Evolutionary conservation across 2,888 invertebrate genomes (phyloP).

Genomic region (Acanthosoma haemorrhoidale): DNA sequence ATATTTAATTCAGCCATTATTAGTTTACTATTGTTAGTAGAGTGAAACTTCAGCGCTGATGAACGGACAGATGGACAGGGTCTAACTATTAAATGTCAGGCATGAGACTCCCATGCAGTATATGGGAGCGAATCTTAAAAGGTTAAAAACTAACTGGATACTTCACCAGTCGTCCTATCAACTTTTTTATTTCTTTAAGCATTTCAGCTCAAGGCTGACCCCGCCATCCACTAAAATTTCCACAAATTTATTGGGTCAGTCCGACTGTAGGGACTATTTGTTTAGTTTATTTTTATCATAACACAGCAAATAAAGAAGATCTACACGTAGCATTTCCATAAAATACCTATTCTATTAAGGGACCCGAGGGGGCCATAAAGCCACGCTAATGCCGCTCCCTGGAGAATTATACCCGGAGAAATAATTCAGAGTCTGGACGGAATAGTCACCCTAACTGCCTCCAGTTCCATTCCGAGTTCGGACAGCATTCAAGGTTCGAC

Average conservation of each 20-base stretch:
- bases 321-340: slow-evolving; percentile 7
- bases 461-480: background rate
- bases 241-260: background rate
- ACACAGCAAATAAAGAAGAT: slow-evolving; percentile 2
- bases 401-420: background rate
- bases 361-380: background rate
- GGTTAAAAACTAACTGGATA: too few relatives aligned
- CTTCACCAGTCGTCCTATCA: too few relatives aligned
- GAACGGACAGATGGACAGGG: too few relatives aligned
- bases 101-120: too few relatives aligned
- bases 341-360: background rate
- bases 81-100: too few relatives aligned
- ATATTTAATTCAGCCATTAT: too few relatives aligned
- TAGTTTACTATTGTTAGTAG: too few relatives aligned
- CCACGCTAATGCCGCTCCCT: background rate
- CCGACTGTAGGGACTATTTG: background rate
- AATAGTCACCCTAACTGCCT: background rate
- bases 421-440: background rate
- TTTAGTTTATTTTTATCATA: slow-evolving; percentile 12
- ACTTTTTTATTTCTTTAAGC: background rate
- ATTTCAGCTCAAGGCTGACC: background rate
- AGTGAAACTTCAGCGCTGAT: too few relatives aligned
- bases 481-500: background rate
- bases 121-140: too few relatives aligned
- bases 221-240: background rate